Evolutionary conservation across 2,797 vertebrate genomes (phyloP), one percentile per base, ranked within the genome.

Genomic region (Gallinago stenura): DNA sequence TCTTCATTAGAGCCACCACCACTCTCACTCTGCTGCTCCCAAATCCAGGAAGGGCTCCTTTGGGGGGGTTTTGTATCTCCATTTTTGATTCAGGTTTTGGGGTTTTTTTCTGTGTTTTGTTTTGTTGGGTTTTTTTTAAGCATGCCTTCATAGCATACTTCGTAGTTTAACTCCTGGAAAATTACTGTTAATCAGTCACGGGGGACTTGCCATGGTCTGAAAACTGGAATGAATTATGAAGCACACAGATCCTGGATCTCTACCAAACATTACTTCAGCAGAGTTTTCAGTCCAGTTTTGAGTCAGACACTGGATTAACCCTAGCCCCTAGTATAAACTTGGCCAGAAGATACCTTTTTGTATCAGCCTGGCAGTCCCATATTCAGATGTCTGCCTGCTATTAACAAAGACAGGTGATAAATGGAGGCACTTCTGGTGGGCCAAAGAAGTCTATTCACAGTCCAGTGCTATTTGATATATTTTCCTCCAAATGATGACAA

Each of bases 241-340:
- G 28, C 57, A 56, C 28, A 46, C n/a, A 91, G 77, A 51, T 56
- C 57, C 68, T 96, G 89, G 79, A 85, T 54, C 24, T 39, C 35
- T 89, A 76, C 62, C 90, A 94, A 92, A 10, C 41, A 79, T 83
- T 95, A 90, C 72, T 88, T 95, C 93, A 93, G 45, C 54, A 51
- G 70, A 62, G 26, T 76, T 92, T 86, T 89, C 50, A 41, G 54
- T 69, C n/a, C 73, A 50, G 33, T 87, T 93, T 94, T 76, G 22
- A 82, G 54, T 30, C 35, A 87, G 51, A 58, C 16, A 41, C 43
- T 90, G 62, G 54, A 82, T 69, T 92, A 93, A 56, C 8, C 13
- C n/a, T 89, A 54, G 17, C 43, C 39, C 41, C 13, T 13, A 75
- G 48, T 41, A 68, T 17, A 53, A 83, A 93, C 9, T 53, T 90